phyloP scores from a whole-genome alignment of 2,888 invertebrate genomes.

The Synergus japonicus region DNA sequence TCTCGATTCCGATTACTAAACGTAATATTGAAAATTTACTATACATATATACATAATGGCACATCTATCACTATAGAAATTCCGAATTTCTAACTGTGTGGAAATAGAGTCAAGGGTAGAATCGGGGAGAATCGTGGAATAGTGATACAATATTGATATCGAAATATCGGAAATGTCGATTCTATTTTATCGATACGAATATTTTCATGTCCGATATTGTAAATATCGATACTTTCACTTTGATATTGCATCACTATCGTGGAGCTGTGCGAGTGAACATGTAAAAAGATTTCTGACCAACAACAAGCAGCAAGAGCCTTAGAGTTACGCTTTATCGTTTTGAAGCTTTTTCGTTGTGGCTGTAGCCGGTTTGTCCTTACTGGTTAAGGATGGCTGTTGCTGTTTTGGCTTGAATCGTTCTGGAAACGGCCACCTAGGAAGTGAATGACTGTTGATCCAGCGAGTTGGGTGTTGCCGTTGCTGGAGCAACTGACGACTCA shows the following conservation, averaged over 20 bases:
- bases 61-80: too few relatives aligned
- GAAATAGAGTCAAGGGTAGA: background rate
- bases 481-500: slow-evolving; percentile 47
- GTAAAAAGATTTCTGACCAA: slow-evolving; percentile 37
- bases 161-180: too few relatives aligned
- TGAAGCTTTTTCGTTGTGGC: slow-evolving; percentile 45
- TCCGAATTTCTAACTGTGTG: background rate
- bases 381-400: slow-evolving; percentile 50
- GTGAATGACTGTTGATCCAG: slow-evolving; percentile 52
- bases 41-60: too few relatives aligned
- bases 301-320: slow-evolving; percentile 37
- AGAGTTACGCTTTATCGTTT: slow-evolving; percentile 34
- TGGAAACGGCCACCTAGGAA: slow-evolving; percentile 49
- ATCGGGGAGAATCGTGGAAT: background rate
- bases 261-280: slow-evolving; percentile 32
- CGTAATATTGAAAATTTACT: too few relatives aligned
- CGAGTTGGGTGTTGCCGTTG: slow-evolving; percentile 52
- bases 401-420: slow-evolving; percentile 48
- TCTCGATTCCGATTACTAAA: too few relatives aligned
- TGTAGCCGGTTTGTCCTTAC: slow-evolving; percentile 47
- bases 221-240: too few relatives aligned
- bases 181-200: too few relatives aligned
- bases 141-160: too few relatives aligned
- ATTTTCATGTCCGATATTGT: too few relatives aligned
- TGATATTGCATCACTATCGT: background rate